Percentiles rank a stretch among this genome's conserved stretches.
Evolutionary conservation across 2,888 invertebrate species (phyloP).

Genomic region (Lamproptera curius): DNA sequence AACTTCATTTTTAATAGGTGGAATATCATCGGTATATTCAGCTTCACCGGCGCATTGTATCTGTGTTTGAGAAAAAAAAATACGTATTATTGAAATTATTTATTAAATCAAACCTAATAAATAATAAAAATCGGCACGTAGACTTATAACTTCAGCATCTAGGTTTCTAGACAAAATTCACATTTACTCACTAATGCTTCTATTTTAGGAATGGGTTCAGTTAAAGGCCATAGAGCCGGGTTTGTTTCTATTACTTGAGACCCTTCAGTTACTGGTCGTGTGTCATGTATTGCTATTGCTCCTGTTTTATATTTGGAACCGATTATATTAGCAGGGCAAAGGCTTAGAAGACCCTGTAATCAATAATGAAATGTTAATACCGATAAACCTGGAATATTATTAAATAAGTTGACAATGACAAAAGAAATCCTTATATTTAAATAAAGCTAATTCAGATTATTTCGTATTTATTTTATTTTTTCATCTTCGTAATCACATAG

Average conservation of each 20-base stretch:
- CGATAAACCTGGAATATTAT: neutral
- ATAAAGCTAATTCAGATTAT: too few relatives aligned
- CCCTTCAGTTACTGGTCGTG: conserved; percentile 76
- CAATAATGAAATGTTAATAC: neutral
- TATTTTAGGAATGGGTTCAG: conserved; percentile 80
- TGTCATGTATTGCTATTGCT: conserved; percentile 44
- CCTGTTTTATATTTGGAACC: conserved; percentile 65
- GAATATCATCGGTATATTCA: conserved; percentile 81
- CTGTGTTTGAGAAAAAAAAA: conserved; percentile 30
- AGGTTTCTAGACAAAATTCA: too few relatives aligned
- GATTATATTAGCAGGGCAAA: conserved; percentile 62
- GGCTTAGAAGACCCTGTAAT: conserved; percentile 66
- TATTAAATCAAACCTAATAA: too few relatives aligned
- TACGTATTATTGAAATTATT: too few relatives aligned
- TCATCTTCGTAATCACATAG: too few relatives aligned
- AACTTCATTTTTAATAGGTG: conserved; percentile 77
- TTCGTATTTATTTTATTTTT: too few relatives aligned
- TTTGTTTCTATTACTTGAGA: conserved; percentile 79
- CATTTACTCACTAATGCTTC: conserved; percentile 67
- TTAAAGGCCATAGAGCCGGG: conserved; percentile 80
- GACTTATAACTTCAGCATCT: too few relatives aligned
- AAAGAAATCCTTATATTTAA: neutral
- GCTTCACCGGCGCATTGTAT: conserved; percentile 83
- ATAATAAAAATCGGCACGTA: too few relatives aligned
- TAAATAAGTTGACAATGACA: neutral